Evolutionary conservation across 2,113 vertebrate species (phyloP).

Genomic region (Collichthys lucidus): DNA sequence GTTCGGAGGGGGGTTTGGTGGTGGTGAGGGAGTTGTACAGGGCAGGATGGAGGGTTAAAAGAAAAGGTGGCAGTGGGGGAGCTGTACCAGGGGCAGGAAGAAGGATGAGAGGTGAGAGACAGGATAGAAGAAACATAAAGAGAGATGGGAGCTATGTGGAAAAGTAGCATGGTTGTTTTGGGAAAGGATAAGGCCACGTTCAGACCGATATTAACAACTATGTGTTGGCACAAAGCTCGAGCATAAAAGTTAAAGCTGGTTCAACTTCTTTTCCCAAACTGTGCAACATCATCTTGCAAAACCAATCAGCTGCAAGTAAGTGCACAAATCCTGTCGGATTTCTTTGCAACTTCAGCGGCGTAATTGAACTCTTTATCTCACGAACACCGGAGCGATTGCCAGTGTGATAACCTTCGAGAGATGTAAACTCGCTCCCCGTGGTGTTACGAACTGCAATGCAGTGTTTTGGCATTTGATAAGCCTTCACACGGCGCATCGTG

Average conservation of each 20-base stretch:
- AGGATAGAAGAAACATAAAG: neutral
- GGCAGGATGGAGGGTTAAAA: conserved; percentile 23
- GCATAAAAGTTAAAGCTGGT: neutral
- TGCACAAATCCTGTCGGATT: neutral
- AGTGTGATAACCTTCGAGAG: neutral
- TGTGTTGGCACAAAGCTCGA: neutral
- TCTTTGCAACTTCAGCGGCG: neutral
- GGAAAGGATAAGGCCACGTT: neutral
- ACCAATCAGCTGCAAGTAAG: neutral
- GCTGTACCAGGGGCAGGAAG: conserved; percentile 14
- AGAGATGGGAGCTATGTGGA: conserved; percentile 20
- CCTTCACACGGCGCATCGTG: neutral
- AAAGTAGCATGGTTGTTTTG: neutral
- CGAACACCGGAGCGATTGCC: neutral
- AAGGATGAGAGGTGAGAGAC: neutral
- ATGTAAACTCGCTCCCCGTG: neutral
- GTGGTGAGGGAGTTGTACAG: conserved; percentile 18
- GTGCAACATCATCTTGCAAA: neutral
- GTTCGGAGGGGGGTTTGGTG: conserved; percentile 45
- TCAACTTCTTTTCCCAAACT: neutral
- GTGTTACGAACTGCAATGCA: neutral
- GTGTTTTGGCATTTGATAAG: neutral
- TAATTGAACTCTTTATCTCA: neutral
- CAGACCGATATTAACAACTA: neutral
- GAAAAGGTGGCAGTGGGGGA: conserved; percentile 21